Conservation (phyloP, 92 coral and sea anemone genomes). For the Bergia sp. region DNA sequence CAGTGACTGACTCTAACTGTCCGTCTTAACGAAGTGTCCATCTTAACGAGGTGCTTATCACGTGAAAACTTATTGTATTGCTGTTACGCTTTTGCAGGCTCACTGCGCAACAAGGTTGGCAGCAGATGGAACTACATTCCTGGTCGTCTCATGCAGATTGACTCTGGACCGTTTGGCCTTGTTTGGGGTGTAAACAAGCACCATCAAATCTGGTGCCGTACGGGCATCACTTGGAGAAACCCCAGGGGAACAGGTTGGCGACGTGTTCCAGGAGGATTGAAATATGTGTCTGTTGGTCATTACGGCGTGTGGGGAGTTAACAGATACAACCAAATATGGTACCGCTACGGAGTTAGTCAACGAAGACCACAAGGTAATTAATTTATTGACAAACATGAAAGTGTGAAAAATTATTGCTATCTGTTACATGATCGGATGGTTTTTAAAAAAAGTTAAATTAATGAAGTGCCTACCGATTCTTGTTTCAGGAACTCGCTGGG, state of each 20-base stretch:
- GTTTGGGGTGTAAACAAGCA: constrained; percentile 48
- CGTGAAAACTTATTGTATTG: not conserved
- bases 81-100: not conserved
- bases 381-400: not conserved
- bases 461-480: not conserved
- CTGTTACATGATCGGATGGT: not conserved
- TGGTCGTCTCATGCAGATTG: constrained; percentile 45
- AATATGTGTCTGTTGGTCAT: constrained; percentile 29
- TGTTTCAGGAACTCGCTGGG: constrained; percentile 23
- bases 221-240: constrained; percentile 45
- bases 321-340: constrained; percentile 12
- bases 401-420: no score
- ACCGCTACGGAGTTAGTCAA: constrained; percentile 32
- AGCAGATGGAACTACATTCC: constrained; percentile 38
- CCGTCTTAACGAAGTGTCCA: no score
- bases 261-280: constrained; percentile 30
- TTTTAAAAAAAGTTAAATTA: not conserved
- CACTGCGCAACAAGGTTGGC: constrained; percentile 19
- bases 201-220: constrained; percentile 42
- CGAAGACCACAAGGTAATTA: constrained; percentile 27
- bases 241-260: constrained; percentile 44
- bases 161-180: constrained; percentile 64
- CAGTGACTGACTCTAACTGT: no score
- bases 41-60: not conserved
- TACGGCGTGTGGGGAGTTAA: constrained; percentile 47